Base-by-base conservation (phyloP, 92 coral and sea anemone species). In the Plumapathes pennacea region DNA sequence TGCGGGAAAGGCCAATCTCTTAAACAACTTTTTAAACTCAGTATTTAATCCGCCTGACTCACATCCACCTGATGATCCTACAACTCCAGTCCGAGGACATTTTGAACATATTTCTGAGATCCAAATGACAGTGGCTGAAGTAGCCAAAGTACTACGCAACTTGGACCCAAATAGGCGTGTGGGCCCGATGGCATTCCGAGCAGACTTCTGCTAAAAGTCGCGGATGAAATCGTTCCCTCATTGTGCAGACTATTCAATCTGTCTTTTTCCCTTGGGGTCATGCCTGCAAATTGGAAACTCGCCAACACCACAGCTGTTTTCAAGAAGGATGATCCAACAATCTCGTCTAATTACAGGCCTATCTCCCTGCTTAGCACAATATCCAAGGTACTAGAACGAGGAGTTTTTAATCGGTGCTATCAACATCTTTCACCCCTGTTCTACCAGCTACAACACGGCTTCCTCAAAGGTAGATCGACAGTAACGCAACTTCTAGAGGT, bases 241-340 rank as follows among this genome's bases (percentile, higher is more conserved):
- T 34, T 77, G 41, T 29, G 78, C 25, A 30, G 2, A 4, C 17
- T 76, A 31, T 68, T 57, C 14, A 77, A 65, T 38, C 54, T 32
- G 61, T 71, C 62, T 0, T 74, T 75, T 14, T 26, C 49, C 0
- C 32, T 62, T 13, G 80, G 64, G 23, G 9, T 25, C 2, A 11
- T 69, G 5, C 74, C 74, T 12, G 54, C 36, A 3, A 67, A 71
- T 26, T 71, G 78, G 81, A 79, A 54, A 37, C 52, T 60, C 6
- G 69, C 80, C 15, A 67, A 78, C 25, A 77, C 60, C 9, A 57
- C 85, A 39, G 61, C 74, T 14, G 62, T 61, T 12, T 57, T 46
- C 39, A 78, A 62, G 40, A 78, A 71, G 43, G 67, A 60, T 24
- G 20, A 20, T 24, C 70, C 55, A 27, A 36, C 51, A 26, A 54